Evolutionary conservation across 2,113 vertebrate genomes (phyloP).

Genomic region (Crypturellus undulatus): DNA sequence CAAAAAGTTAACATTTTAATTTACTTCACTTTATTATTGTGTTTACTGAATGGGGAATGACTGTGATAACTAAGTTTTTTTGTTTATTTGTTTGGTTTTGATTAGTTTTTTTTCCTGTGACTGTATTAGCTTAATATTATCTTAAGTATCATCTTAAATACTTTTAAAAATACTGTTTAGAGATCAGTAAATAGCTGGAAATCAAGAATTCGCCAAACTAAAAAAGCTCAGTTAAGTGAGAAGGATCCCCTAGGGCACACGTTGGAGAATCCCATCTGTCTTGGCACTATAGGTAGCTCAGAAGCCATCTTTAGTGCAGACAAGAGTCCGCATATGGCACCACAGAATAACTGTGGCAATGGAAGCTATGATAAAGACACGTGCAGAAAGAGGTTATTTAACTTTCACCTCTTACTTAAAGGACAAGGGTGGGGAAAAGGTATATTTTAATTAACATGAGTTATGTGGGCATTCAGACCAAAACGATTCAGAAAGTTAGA

Average conservation of each 20-base stretch:
- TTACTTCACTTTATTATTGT: background rate
- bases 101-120: background rate
- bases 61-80: background rate
- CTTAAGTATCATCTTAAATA: background rate
- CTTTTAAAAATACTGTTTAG: background rate
- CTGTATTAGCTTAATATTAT: background rate
- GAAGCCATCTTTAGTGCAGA: background rate
- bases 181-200: background rate
- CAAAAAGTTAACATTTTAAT: background rate
- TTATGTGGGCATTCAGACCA: background rate
- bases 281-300: background rate
- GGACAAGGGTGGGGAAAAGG: background rate
- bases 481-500: background rate
- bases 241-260: background rate
- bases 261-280: background rate
- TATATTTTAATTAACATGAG: background rate
- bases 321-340: background rate
- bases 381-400: background rate
- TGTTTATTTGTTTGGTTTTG: too few species aligned
- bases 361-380: background rate
- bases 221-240: background rate
- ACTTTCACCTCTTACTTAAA: background rate
- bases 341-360: background rate
- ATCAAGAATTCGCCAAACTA: background rate
- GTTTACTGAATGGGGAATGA: background rate